Base-by-base conservation (phyloP, 2,888 invertebrate species). In the Epinotia ramella region DNA sequence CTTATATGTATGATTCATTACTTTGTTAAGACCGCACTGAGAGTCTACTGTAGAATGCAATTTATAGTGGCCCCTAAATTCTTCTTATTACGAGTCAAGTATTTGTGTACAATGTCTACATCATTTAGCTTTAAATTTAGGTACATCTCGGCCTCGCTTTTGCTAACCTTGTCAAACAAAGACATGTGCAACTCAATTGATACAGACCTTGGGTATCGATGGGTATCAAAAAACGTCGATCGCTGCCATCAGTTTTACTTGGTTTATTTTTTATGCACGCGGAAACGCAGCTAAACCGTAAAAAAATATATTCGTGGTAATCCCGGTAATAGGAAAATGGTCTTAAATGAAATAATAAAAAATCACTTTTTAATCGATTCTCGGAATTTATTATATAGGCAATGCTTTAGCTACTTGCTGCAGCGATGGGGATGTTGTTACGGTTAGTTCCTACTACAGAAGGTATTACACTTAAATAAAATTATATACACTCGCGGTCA, bases 171-270 rank as follows among this genome's bases (percentile, higher is more conserved):
- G 92, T 91, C 89, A 88, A 83, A 85, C 84, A 84, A 78, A 85
- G 83, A 86, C 86, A 84, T 85, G 82, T 81, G 84, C 83, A 83
- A 85, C 83, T 85, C 84, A 86, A 84, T 84, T 85, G 83, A 78
- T 78, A 79, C 79, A 78, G 84, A 87, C 92, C 92, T 93, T 92
- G 89, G 86, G 79, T 85, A 88, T 90, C 85, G 89, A 91, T 89
- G 87, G 87, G 83, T 86, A 90, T 89, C 90, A 89, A 89, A 91
- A 92, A 91, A 88, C 91, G 81, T 84, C 82, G 81, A 87, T 85
- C 86, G 81, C 86, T 82, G 89, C 89, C 89, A 88, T 89, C 88
- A 87, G 86, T 80, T 77, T 40, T 63, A 63, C 44, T 63, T 44
- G 1, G 1, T n/a, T 33, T 62, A 44, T 40, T 18, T 63, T 11